Conservation (phyloP, 2,888 invertebrate genomes). For the Macrosiphum euphorbiae region DNA sequence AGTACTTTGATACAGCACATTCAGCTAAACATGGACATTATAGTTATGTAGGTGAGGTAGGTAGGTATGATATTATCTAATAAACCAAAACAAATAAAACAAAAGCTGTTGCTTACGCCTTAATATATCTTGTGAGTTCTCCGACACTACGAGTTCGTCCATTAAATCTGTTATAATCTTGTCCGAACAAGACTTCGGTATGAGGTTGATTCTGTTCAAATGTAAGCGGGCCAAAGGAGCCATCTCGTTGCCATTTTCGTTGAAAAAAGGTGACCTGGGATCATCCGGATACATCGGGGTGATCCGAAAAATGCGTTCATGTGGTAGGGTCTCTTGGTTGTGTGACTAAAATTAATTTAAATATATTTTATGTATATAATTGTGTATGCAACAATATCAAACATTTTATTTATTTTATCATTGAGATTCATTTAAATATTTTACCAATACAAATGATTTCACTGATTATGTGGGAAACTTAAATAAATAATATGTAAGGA, state of each 20-base stretch:
- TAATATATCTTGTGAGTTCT: slow-evolving; percentile 78
- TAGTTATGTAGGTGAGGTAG: not conserved
- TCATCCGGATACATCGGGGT: slow-evolving; percentile 93
- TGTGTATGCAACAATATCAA: not conserved
- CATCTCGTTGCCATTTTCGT: slow-evolving; percentile 78
- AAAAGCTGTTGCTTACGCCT: slow-evolving; percentile 73
- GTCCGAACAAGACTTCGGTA: slow-evolving; percentile 69
- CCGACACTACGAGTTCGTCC: slow-evolving; percentile 71
- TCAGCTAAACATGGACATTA: slow-evolving; percentile 75
- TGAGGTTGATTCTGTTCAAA: slow-evolving; percentile 77
- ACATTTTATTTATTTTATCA: not conserved
- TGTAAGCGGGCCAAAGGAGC: slow-evolving; percentile 87
- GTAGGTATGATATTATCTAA: not conserved
- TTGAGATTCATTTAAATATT: not conserved
- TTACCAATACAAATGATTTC: not conserved
- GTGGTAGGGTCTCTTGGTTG: slow-evolving; percentile 82
- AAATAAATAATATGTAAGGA: not conserved
- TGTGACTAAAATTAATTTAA: slow-evolving; percentile 76
- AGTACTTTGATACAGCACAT: slow-evolving; percentile 84
- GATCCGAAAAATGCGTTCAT: slow-evolving; percentile 88
- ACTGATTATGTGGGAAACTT: not conserved
- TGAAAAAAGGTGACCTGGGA: slow-evolving; percentile 92
- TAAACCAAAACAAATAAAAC: not conserved
- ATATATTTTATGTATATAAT: not conserved
- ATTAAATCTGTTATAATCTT: slow-evolving; percentile 67